Evolutionary conservation across 2,797 vertebrate species (phyloP), one percentile per base, ranked within the genome.

Genomic region (Carcharodon carcharias): DNA sequence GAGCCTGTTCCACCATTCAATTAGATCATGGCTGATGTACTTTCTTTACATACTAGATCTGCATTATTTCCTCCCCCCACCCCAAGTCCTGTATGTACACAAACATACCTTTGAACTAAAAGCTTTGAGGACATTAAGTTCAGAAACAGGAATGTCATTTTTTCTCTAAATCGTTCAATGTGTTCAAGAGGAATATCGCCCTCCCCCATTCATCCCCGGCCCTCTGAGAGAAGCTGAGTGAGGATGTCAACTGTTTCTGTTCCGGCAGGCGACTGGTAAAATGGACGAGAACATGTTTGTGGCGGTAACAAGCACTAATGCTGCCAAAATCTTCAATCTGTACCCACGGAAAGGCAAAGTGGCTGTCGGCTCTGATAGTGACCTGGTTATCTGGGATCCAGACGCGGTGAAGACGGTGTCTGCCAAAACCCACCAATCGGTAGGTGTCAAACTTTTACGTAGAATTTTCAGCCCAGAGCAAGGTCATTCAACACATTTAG

Each of bases 201-300:
- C 61, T 31, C 61, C 56, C 28, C 26, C 69, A 28, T 63, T 67
- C 45, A 50, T 9, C 8, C 61, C 61, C 2, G 35, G 1, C 61
- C 8, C 61, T 18, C 2, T 5, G 31, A 28, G 85, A 50, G 31
- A 92, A 35, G 89, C 56, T 71, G 40, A 54, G 4, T 45, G 31
- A 45, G 6, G 14, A 45, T 95, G 23, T 23, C 45, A 31, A 8
- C 18, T 2, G 1, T 14, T 93, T 95, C 69, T 96, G 21, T 97
- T 77, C 95, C 96, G 89, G 80, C 96, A 99, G 99, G 99, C 99
- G 97, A 99, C 99, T 0, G 99, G 99, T 28, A 99, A 99, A 97
- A 99, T 99, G 99, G 99, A 99, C 85, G 99, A 99, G 98, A 99
- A 99, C 98, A 99, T 99, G 97, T 99, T 99, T 97, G 99, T 99